Evolutionary conservation across 2,113 vertebrate genomes (phyloP).

Genomic region (Gobio gobio): DNA sequence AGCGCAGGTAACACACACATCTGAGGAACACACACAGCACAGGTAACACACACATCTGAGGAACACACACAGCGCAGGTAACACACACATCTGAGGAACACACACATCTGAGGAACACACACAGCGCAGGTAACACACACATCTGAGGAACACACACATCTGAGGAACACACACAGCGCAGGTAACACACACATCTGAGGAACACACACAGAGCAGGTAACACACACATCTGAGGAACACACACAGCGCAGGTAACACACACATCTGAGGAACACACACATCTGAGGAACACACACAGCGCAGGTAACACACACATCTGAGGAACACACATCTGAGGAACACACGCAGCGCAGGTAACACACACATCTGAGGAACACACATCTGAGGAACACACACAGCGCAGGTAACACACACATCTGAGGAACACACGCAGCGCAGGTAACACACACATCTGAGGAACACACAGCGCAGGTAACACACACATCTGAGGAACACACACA

Average conservation of each 20-base stretch:
- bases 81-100: neutral
- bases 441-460: neutral
- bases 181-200: constrained; percentile 64
- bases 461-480: constrained; percentile 68
- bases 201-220: constrained; percentile 72
- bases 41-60: constrained; percentile 65
- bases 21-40: neutral
- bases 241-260: constrained; percentile 72
- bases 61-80: constrained; percentile 72
- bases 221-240: neutral
- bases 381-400: too few relatives aligned
- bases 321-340: neutral
- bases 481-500: neutral
- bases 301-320: constrained; percentile 65
- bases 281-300: too few relatives aligned
- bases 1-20: constrained; percentile 70
- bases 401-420: constrained; percentile 65
- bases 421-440: constrained; percentile 71
- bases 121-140: constrained; percentile 73
- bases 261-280: neutral
- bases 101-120: too few relatives aligned
- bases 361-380: neutral
- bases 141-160: neutral
- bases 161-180: too few relatives aligned
- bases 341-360: too few relatives aligned